Conservation (phyloP, 2,797 vertebrate genomes). For the Acrossocheilus fasciatus region DNA sequence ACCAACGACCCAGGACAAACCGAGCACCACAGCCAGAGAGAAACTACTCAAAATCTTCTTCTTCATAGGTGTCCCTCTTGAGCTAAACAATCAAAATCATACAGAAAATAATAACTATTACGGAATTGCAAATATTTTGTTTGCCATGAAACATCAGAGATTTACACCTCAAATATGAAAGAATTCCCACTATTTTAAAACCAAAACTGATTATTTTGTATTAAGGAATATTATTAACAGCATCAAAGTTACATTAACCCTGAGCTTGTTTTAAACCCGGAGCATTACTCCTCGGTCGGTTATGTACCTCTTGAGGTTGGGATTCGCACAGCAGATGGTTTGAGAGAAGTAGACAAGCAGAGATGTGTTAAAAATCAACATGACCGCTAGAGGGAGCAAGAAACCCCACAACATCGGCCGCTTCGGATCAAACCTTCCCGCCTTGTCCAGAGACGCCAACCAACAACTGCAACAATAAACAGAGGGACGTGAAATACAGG, state of each 20-base stretch:
- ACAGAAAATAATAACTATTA: neutral
- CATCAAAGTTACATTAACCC: no score
- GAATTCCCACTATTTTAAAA: neutral
- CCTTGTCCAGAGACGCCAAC: constrained; percentile 70
- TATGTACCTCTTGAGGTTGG: constrained; percentile 72
- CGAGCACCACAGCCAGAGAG: constrained; percentile 70
- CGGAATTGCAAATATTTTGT: constrained; percentile 59
- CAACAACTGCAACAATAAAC: constrained; percentile 74
- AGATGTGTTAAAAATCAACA: constrained; percentile 72
- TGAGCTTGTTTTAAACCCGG: neutral
- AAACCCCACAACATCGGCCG: constrained; percentile 79
- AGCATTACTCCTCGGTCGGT: no score
- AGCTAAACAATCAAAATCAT: constrained; percentile 59
- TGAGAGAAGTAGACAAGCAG: constrained; percentile 68
- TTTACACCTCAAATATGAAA: neutral
- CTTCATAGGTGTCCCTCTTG: constrained; percentile 55
- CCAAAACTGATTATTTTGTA: neutral
- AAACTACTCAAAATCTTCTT: constrained; percentile 73
- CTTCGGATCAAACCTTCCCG: constrained; percentile 55
- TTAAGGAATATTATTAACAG: neutral
- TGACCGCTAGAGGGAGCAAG: constrained; percentile 72
- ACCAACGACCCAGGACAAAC: constrained; percentile 77
- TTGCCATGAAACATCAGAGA: neutral
- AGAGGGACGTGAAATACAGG: neutral
- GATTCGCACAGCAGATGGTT: constrained; percentile 66